Evolutionary conservation across 2,888 invertebrate genomes (phyloP).

Genomic region (Cinara cedri): DNA sequence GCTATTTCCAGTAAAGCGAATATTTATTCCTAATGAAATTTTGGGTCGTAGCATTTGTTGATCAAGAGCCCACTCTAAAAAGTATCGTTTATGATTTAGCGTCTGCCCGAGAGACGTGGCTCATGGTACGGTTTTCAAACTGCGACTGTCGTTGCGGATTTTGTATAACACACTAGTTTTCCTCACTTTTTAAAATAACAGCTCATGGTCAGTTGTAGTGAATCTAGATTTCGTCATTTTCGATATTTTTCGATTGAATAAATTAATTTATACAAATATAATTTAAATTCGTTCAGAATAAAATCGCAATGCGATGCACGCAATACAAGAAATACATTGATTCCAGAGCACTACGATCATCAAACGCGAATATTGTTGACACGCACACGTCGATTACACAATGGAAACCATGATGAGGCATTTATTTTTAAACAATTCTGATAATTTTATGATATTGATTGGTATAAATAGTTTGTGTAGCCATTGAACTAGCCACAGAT

Average conservation of each 20-base stretch:
- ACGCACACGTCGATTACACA: not conserved
- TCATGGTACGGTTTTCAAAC: no score
- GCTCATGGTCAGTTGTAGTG: not conserved
- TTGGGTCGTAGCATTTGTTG: no score
- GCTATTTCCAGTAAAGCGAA: no score
- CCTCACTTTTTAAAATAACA: conserved; percentile 24
- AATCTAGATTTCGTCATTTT: not conserved
- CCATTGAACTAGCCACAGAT: no score
- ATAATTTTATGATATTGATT: no score
- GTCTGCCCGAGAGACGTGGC: no score
- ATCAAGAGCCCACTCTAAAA: no score
- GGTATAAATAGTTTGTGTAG: no score
- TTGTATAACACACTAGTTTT: not conserved
- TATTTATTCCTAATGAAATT: no score
- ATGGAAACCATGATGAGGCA: conserved; percentile 6
- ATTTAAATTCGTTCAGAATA: conserved; percentile 1
- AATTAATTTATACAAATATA: not conserved
- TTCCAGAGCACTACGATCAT: conserved; percentile 5
- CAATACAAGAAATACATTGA: conserved; percentile 29
- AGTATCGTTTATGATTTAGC: no score
- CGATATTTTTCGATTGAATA: conserved; percentile 6
- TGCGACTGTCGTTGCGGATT: not conserved
- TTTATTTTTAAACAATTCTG: conserved; percentile 15
- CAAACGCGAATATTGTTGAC: conserved; percentile 5
- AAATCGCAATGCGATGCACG: conserved; percentile 24